Conservation (phyloP, 2,888 invertebrate species). For the Dromius quadrimaculatus region DNA sequence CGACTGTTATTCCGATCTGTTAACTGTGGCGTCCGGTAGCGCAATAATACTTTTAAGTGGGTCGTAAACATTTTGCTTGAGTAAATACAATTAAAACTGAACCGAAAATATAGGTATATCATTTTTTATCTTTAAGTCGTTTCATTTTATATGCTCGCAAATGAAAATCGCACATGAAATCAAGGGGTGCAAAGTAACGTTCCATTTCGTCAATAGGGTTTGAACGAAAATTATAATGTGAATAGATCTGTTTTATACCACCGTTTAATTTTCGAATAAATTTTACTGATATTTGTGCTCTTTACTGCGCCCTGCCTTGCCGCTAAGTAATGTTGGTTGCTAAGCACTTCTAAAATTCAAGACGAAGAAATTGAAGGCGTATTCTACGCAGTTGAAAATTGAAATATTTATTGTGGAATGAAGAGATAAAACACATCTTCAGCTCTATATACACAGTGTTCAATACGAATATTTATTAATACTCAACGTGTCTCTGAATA, state of each 20-base stretch:
- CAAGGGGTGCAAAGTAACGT: not conserved
- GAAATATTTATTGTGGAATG: too few relatives aligned
- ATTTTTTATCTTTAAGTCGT: conserved; percentile 46
- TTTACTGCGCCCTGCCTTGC: not conserved
- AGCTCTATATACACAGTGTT: too few relatives aligned
- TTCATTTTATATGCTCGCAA: conserved; percentile 49
- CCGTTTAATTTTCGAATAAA: too few relatives aligned
- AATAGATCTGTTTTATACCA: too few relatives aligned
- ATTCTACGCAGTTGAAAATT: too few relatives aligned
- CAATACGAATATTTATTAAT: too few relatives aligned
- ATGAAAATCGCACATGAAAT: conserved; percentile 30
- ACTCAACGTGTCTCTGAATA: too few relatives aligned
- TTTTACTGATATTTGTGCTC: too few relatives aligned
- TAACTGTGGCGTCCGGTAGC: conserved; percentile 49
- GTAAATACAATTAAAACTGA: conserved; percentile 51
- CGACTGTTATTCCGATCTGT: conserved; percentile 49
- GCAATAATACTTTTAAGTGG: conserved; percentile 51
- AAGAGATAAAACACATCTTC: too few relatives aligned
- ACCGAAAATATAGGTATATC: conserved; percentile 50
- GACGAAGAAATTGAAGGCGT: too few relatives aligned
- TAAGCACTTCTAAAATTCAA: too few relatives aligned
- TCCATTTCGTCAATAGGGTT: not conserved
- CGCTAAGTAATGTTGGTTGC: conserved; percentile 37
- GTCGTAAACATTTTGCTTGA: conserved; percentile 51
- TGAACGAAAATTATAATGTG: not conserved